Evolutionary conservation across 1,140 invertebrate genomes (phyloP), one percentile per base, ranked within the genome.

Genomic region (Pteromalus puparum): DNA sequence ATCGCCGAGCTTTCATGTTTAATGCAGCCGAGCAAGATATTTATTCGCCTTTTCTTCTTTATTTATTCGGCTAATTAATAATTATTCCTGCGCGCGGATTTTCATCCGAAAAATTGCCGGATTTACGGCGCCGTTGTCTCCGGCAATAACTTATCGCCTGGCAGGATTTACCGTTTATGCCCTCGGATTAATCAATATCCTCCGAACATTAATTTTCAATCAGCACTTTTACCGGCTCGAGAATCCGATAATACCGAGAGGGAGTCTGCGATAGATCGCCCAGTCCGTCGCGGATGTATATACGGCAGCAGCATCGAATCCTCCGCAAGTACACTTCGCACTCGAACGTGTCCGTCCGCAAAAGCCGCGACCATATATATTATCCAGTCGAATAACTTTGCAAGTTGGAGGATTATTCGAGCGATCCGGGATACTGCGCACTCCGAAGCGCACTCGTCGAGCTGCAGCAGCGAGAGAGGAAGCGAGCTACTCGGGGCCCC

Each of bases 371-470:
- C 72, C 77, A 85, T 85, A 76, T 85, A 81, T 85, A 81, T 76
- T 81, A 85, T 85, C 72, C 83, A 74, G 83, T 85, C 30, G 83
- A 85, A 85, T 85, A 85, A 85, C 24, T 85, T 73, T 85, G 18
- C 68, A 70, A 81, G 48, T 81, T 75, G 10, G 30, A 81, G 83
- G 83, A 85, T 85, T 85, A 85, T 85, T 74, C 74, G 38, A 34
- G 24, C 24, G 7, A 34, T n/a, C 7, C 30, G n/a, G 53, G 26
- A 70, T 70, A n/a, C 53, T 61, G 18, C 53, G 18, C 53, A 18
- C 48, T n/a, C n/a, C 30, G 7, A 21, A n/a, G 18, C 53, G 18
- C 53, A 34, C 30, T 34, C 30, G 53, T n/a, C 48, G 48, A 38
- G 67, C n/a, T 10, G 42, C 24, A 38, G n/a, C n/a, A 67, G 28